Evolutionary conservation across 1,140 invertebrate genomes (phyloP).

Genomic region (Drosophila miranda): DNA sequence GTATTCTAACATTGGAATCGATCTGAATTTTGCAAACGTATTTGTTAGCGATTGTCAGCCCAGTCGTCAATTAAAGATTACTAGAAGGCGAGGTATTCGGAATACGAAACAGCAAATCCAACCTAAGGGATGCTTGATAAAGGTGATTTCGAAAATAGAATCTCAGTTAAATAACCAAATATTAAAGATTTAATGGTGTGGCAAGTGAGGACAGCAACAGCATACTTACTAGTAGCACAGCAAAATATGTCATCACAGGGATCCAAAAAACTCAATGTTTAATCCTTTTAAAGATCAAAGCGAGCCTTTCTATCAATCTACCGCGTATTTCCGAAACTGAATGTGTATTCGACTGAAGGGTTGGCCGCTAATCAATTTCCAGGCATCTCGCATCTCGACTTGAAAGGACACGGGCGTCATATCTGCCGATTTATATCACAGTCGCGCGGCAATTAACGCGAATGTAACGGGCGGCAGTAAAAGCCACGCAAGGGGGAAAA

Average conservation of each 20-base stretch:
- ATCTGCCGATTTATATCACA: constrained; percentile 75
- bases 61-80: too few species aligned
- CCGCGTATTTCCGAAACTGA: constrained; percentile 13
- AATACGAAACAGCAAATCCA: too few species aligned
- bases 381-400: neutral
- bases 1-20: too few species aligned
- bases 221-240: neutral
- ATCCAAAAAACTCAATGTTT: neutral
- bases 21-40: too few species aligned
- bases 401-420: constrained; percentile 53
- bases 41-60: too few species aligned
- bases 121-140: too few species aligned
- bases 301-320: neutral
- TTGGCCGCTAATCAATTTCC: constrained; percentile 45
- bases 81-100: too few species aligned
- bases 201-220: neutral
- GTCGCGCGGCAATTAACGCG: constrained; percentile 72
- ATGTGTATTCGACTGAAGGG: constrained; percentile 17
- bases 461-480: constrained; percentile 69
- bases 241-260: neutral
- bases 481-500: constrained; percentile 31
- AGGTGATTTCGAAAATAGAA: too few species aligned
- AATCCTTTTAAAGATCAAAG: constrained; percentile 35
- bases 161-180: too few species aligned
- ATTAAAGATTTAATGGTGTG: too few species aligned